Evolutionary conservation across 2,113 vertebrate genomes (phyloP), one percentile per base, ranked within the genome.

Genomic region (Cephalopholis sonnerati): DNA sequence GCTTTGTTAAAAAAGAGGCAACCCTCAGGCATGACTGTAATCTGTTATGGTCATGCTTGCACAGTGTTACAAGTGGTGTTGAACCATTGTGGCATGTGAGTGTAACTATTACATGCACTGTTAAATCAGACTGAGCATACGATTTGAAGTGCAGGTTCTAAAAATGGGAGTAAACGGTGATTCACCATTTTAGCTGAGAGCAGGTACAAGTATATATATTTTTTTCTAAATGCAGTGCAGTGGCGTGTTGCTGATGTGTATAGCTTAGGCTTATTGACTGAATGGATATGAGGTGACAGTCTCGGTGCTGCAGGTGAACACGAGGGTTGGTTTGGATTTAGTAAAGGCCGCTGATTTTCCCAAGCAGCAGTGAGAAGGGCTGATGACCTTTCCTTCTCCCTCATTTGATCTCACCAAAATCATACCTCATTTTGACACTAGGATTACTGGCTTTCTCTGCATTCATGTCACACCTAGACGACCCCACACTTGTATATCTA

Each of bases 351-450:
- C 59, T 22, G 69, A 72, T 48, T 74, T 82, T 78, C 54, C 48
- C 7, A n/a, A 71, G 77, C 84, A 67, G 74, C 87, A 67, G 72
- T 63, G 54, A 77, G 39, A 73, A 74, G 67, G 48, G 32, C 61
- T 1, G 39, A 24, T 71, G 79, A 62, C 62, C 27, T 86, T 85
- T 63, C 51, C 41, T 73, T 74, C 80, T 64, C 29, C 83, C 64
- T 78, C 46, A 53, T 88, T 61, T 55, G 68, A 82, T 79, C 51
- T 86, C 39, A 88, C 46, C 68, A 84, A 67, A 79, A 75, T 51
- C 71, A 74, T 70, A 44, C 25, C 27, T 78, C 9, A 66, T 72
- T 82, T 63, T 68, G 63, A 85, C 62, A 65, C 73, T 15, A 39
- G 41, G 41, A 65, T 69, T 57, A 53, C 44, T 51, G 55, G 53